Evolutionary conservation across 2,888 invertebrate species (phyloP), one percentile per base, ranked within the genome.

Genomic region (Polylopha cassiicola): DNA sequence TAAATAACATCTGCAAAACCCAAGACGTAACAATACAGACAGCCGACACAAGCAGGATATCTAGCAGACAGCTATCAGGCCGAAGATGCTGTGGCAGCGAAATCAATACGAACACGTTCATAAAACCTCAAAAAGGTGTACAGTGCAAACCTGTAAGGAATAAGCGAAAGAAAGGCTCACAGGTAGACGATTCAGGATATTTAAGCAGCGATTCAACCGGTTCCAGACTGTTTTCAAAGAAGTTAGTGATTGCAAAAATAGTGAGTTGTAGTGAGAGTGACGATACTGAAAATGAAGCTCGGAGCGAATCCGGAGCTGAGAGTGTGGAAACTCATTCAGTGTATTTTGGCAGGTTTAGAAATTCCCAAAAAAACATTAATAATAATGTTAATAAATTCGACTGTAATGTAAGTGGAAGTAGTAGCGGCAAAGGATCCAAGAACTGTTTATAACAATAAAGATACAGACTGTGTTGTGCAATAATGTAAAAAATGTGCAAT

Each of bases 241-340:
- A 76, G 61, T 37, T 80, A 51, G 72, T 77, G 20, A 77, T 87
- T 43, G 84, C 86, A 8, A 87, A 87, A 59, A 84, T 78, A 53
- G 68, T 86, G 53, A 87, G 89, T 75, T 87, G 89, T 57, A 89
- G 92, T 72, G 93, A 89, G 59, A 93, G 93, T 46, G 94, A 93
- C 46, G 93, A 93, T 63, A 92, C 91, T n/a, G 88, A 90, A 46
- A 91, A 91, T 20, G 94, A 94, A 62, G 94, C 92, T 4, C 89
- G 92, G 47, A 94, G 94, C 77, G 95, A 95, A 77, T 95, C 94
- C 13, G 95, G 95, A 1, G 95, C 92, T 2, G 95, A 95, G 66
- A 95, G 94, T 77, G 86, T 94, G 15, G 95, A 94, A 61, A 95
- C 95, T 0, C 94, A 95, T 76, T 95, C 94, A 2, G 94, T 95